A percentile compares a stretch with the other conserved stretches of the same genome.
phyloP scores from a whole-genome alignment of 1,140 invertebrate species.

The Lucilia cuprina region DNA sequence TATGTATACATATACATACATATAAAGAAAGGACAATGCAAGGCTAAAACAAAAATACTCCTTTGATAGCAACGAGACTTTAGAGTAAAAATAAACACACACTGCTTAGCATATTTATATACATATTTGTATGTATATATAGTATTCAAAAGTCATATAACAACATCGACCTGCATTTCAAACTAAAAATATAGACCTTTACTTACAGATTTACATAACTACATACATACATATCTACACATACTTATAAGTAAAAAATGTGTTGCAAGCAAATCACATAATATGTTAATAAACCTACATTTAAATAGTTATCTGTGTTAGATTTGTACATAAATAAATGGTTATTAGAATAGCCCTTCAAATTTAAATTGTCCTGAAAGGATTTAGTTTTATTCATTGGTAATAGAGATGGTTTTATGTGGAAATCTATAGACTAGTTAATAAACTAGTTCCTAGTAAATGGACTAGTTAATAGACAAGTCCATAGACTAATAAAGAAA shows the following conservation, averaged over 20 bases:
- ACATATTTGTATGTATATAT: neutral
- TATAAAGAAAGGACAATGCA: neutral
- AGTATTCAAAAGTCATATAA: neutral
- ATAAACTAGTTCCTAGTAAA: too few species aligned
- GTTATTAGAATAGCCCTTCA: too few species aligned
- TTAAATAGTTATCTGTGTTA: neutral
- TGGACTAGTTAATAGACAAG: too few species aligned
- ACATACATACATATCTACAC: constrained; percentile 26
- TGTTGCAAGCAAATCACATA: neutral
- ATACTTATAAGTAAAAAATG: neutral
- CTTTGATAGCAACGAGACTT: neutral
- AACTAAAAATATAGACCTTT: neutral
- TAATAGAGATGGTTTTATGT: too few species aligned
- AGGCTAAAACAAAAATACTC: neutral
- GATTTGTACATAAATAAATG: neutral
- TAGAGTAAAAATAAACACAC: neutral
- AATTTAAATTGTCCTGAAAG: too few species aligned
- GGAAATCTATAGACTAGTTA: too few species aligned
- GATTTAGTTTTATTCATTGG: too few species aligned
- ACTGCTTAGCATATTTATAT: neutral
- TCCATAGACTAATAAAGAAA: too few species aligned
- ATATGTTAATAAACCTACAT: constrained; percentile 18
- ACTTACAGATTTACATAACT: neutral
- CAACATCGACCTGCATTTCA: neutral
- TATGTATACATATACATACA: neutral